Base-by-base conservation (phyloP, 2,888 invertebrate genomes). In the Liopterus haemorrhoidalis region DNA sequence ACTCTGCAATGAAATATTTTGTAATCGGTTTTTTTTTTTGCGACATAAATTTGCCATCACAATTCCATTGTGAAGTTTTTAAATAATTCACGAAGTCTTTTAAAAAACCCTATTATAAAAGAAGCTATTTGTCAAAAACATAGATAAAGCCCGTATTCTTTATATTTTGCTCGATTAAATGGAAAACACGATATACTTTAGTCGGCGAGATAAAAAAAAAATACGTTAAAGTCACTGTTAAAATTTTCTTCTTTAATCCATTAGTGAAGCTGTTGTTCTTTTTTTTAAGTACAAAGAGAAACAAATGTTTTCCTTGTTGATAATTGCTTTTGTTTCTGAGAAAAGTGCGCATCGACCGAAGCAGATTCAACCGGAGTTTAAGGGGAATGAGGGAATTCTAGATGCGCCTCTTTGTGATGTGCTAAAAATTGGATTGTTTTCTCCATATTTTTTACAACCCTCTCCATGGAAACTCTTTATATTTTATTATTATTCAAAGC, bases 231-330 rank as follows among this genome's bases (percentile, higher is more conserved):
- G 15, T 32, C 32, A 14, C 20, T 19, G 30, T 30, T 21, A 39
- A 41, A 41, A 45, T 25, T 45, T 45, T 32, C 27, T 45, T 39
- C 39, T 45, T 45, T 45, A 45, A 45, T 45, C 45, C 45, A 32
- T 45, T 45, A 45, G 39, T 45, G 45, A 33, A 20, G 38, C 16
- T 32, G 31, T 31, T 32, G 18, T 44, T 41, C 24, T 31, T 22
- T 43, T 43, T 42, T 28, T 20, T 28, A 39, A 31, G 45, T 32
- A 45, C 45, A 45, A 45, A 45, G 39, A 22, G 39, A 45, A 45
- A 45, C 45, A 45, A 45, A 45, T 45, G 38, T 45, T 45, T 45
- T 45, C 39, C 39, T 45, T 45, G 38, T 33, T 45, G 45, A 45
- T 45, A 45, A 45, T 45, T 45, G 38, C 45, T 39, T 45, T 45